Evolutionary conservation across 2,888 invertebrate species (phyloP).

Genomic region (Troides aeacus): DNA sequence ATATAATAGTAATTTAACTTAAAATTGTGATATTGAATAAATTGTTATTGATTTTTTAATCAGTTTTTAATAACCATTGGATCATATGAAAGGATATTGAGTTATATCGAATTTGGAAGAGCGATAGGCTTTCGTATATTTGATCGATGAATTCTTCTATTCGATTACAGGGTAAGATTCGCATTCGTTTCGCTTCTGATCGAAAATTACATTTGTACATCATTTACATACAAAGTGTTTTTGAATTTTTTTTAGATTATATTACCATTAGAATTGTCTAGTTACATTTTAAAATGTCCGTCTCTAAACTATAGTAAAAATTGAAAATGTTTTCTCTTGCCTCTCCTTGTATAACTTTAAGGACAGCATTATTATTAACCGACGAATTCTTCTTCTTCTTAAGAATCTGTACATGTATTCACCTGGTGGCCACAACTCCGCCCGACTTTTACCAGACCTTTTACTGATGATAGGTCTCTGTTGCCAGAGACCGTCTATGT

Average conservation of each 20-base stretch:
- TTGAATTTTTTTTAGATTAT: neutral
- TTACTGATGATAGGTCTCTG: no score
- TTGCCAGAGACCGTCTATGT: no score
- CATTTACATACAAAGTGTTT: neutral
- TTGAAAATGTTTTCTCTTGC: neutral
- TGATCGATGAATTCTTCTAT: conserved; percentile 12
- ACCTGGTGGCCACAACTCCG: no score
- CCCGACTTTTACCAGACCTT: no score
- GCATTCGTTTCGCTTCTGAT: neutral
- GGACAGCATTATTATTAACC: no score
- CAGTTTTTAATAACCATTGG: neutral
- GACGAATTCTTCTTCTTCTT: no score
- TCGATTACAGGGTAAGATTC: neutral
- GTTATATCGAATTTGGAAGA: neutral
- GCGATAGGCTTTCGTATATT: conserved; percentile 1
- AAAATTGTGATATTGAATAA: neutral
- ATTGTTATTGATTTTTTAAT: neutral
- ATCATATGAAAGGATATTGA: neutral
- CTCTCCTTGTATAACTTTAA: no score
- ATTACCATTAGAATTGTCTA: neutral
- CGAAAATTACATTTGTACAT: neutral
- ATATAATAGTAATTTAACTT: no score
- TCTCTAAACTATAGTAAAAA: neutral
- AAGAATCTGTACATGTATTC: no score
- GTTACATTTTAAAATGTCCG: neutral